phyloP scores from a whole-genome alignment of 2,797 vertebrate genomes.

The Rhadinocentrus ornatus region DNA sequence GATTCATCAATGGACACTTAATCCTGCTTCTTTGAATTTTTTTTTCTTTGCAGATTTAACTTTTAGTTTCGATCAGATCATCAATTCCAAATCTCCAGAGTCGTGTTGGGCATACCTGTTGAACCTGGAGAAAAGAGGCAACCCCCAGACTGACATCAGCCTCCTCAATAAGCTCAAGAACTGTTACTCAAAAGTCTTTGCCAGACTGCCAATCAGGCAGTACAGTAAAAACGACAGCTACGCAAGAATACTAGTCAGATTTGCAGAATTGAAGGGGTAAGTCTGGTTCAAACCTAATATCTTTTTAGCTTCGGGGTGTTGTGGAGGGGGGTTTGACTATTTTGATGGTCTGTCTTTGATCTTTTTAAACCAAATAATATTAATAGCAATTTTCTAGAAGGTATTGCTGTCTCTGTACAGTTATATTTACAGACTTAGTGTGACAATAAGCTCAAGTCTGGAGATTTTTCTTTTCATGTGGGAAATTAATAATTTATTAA shows the following conservation, averaged over 20 bases:
- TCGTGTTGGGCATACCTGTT: conserved; percentile 88
- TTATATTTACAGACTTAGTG: background rate
- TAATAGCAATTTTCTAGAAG: background rate
- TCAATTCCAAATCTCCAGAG: conserved; percentile 89
- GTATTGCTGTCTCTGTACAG: background rate
- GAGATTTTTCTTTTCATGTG: too few relatives aligned
- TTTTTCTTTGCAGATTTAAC: conserved; percentile 84
- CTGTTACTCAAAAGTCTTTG: conserved; percentile 90
- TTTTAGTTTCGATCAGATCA: conserved; percentile 86
- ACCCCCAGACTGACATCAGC: conserved; percentile 82
- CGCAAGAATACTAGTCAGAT: conserved; percentile 92
- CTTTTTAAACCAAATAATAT: background rate
- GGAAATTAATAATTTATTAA: too few relatives aligned
- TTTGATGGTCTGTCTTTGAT: background rate
- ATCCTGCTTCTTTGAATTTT: background rate
- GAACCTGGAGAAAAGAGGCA: conserved; percentile 88
- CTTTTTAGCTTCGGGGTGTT: background rate
- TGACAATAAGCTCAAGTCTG: too few relatives aligned
- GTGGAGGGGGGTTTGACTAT: background rate
- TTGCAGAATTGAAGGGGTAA: conserved; percentile 94
- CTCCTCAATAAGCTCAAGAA: conserved; percentile 90
- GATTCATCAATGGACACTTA: background rate
- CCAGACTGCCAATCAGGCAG: conserved; percentile 87
- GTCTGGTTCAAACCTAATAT: conserved; percentile 15
- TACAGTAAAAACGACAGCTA: conserved; percentile 90